These are phyloP conservation scores for Enhydra lutris DNA, from an alignment of 2,113 vertebrate species.

Conservation along the genomic window DNA sequence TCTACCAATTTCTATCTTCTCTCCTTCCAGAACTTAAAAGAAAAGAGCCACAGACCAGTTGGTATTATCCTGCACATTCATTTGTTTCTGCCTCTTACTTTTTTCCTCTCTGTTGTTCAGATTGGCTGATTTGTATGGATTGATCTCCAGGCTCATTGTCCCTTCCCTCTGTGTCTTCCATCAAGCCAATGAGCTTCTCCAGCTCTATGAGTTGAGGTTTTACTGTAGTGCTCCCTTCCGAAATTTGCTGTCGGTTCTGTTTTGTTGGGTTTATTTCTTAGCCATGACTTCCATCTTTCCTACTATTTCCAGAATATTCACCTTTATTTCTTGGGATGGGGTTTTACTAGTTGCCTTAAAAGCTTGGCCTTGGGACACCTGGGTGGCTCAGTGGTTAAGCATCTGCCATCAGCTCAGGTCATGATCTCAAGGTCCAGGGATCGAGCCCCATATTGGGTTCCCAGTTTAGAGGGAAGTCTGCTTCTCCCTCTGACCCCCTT, in stretches of 20 bases:
- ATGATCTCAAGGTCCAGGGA: too few species aligned
- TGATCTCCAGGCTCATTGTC: not conserved
- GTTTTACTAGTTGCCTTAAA: not conserved
- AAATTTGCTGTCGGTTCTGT: not conserved
- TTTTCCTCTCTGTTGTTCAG: not conserved
- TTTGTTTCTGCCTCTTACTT: not conserved
- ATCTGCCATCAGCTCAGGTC: too few species aligned
- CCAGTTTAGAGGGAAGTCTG: too few species aligned
- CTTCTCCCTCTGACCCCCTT: too few species aligned
- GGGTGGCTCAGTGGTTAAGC: too few species aligned
- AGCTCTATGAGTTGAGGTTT: accelerated
- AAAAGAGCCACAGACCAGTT: too few species aligned
- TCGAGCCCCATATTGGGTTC: too few species aligned
- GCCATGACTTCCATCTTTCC: not conserved
- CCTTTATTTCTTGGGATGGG: not conserved
- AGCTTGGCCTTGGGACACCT: not conserved
- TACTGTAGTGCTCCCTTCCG: not conserved
- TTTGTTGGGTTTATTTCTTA: not conserved
- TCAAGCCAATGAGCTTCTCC: accelerated
- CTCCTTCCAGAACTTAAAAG: not conserved
- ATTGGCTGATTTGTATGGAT: not conserved
- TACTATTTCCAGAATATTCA: not conserved
- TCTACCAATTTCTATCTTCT: not conserved
- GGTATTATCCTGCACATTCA: not conserved
- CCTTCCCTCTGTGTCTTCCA: not conserved